A percentile compares a stretch with the other conserved stretches of the same genome.
These are phyloP conservation scores for Drosophila baimaii DNA, from an alignment of 1,140 invertebrate species.

Conservation along the genomic window DNA sequence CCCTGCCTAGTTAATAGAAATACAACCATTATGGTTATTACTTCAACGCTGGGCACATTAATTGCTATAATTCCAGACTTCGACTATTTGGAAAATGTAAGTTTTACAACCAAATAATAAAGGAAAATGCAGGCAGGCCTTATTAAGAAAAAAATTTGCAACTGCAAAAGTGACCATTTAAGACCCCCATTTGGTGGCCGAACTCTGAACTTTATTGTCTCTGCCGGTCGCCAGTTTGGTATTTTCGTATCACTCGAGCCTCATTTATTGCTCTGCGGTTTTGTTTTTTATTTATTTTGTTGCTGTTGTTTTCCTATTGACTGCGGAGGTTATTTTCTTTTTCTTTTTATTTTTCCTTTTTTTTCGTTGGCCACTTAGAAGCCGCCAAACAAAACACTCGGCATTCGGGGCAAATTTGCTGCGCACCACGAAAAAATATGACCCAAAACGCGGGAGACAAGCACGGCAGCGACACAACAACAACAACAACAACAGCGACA, in stretches of 20 bases:
- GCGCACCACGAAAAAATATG: conserved; percentile 48
- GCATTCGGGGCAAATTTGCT: conserved; percentile 52
- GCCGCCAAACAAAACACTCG: conserved; percentile 67
- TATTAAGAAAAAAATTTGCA: neutral
- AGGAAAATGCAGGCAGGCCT: neutral
- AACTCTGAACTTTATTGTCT: conserved; percentile 71
- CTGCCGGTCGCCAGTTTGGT: conserved; percentile 21
- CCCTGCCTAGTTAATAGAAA: too few relatives aligned
- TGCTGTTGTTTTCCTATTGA: conserved; percentile 34
- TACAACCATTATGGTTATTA: too few relatives aligned
- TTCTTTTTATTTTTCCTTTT: too few relatives aligned
- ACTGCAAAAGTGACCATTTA: conserved; percentile 27
- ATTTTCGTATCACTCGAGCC: conserved; percentile 34
- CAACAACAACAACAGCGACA: neutral
- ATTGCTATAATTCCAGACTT: neutral
- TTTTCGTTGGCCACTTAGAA: conserved; percentile 48
- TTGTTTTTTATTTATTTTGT: neutral
- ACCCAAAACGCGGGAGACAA: conserved; percentile 42
- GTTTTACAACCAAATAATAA: neutral
- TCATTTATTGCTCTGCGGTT: conserved; percentile 40
- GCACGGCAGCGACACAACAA: conserved; percentile 24
- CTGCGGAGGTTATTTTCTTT: conserved; percentile 21
- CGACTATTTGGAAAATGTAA: neutral
- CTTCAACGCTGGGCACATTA: too few relatives aligned
- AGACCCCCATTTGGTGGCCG: conserved; percentile 40